Evolutionary conservation across 2,113 vertebrate genomes (phyloP).

Genomic region (Brienomyrus longianalis): DNA sequence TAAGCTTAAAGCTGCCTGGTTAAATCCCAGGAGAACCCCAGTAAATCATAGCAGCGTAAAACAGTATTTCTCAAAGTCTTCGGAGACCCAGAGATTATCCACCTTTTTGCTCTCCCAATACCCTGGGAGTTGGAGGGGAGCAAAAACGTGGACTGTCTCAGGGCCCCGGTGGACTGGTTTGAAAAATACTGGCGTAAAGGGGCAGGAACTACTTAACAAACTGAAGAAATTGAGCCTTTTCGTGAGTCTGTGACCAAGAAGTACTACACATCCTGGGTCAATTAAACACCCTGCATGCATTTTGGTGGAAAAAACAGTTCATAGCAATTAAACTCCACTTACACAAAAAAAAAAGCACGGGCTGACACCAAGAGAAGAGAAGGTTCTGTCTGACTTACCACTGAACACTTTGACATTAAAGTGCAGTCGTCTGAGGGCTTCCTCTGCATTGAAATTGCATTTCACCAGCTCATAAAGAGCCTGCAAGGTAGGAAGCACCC

Average conservation of each 20-base stretch:
- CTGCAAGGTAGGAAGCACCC: slow-evolving; percentile 44
- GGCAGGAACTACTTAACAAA: background rate
- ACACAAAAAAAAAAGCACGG: background rate
- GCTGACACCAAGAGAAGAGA: background rate
- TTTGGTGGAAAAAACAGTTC: background rate
- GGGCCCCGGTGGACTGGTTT: too few species aligned
- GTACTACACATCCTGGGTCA: background rate
- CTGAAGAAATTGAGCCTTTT: background rate
- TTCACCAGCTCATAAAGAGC: slow-evolving; percentile 91
- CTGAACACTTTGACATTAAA: slow-evolving; percentile 91
- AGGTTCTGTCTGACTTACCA: slow-evolving; percentile 59
- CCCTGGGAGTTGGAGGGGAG: too few species aligned
- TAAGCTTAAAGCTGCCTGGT: background rate
- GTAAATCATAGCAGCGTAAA: background rate
- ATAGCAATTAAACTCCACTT: background rate
- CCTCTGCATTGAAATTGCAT: slow-evolving; percentile 85
- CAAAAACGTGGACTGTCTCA: too few species aligned
- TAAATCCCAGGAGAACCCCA: background rate
- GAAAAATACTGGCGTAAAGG: too few species aligned
- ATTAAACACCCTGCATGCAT: background rate
- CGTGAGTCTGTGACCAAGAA: background rate
- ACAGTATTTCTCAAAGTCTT: too few species aligned
- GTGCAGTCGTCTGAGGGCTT: slow-evolving; percentile 75
- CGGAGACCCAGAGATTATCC: too few species aligned
- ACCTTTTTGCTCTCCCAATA: too few species aligned